phyloP scores from a whole-genome alignment of 2,888 invertebrate genomes.

The Hypercompe scribonia region DNA sequence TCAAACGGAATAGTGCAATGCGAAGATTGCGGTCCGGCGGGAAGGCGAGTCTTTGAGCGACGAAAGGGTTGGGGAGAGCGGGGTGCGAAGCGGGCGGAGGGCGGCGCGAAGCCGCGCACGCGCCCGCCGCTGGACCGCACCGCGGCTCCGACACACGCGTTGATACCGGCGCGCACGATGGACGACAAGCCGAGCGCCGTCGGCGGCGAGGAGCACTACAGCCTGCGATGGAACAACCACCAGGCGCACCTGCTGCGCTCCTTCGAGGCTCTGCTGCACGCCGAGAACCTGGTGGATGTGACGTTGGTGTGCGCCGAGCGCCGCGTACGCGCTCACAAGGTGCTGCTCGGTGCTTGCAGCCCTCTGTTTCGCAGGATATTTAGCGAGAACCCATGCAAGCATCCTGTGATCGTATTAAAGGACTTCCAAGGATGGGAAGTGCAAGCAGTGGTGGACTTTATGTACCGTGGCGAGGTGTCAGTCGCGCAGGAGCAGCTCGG shows the following conservation, averaged over 20 bases:
- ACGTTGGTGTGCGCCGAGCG: slow-evolving; percentile 95
- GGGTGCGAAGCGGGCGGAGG: slow-evolving; percentile 76
- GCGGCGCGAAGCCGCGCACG: slow-evolving; percentile 79
- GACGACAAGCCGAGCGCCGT: slow-evolving; percentile 81
- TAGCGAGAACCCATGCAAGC: slow-evolving; percentile 96
- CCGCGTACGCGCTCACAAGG: slow-evolving; percentile 95
- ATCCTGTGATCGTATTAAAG: slow-evolving; percentile 96
- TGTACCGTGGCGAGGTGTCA: slow-evolving; percentile 97
- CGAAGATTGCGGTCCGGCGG: slow-evolving; percentile 71
- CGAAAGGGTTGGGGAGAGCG: slow-evolving; percentile 80
- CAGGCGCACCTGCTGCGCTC: slow-evolving; percentile 95
- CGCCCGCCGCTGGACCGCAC: slow-evolving; percentile 68
- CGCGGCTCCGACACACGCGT: slow-evolving; percentile 71
- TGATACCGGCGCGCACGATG: slow-evolving; percentile 76
- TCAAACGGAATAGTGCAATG: slow-evolving; percentile 68
- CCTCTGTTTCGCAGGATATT: slow-evolving; percentile 96
- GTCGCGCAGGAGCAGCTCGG: slow-evolving; percentile 94
- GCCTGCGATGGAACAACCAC: slow-evolving; percentile 97
- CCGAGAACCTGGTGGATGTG: slow-evolving; percentile 95
- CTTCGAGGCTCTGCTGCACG: slow-evolving; percentile 95
- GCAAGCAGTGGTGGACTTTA: slow-evolving; percentile 96
- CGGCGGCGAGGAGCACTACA: slow-evolving; percentile 92
- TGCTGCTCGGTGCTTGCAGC: slow-evolving; percentile 95
- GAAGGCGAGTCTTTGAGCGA: slow-evolving; percentile 75
- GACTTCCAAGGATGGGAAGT: slow-evolving; percentile 96